Evolutionary conservation across 2,113 vertebrate species (phyloP).

Genomic region (Tachycineta bicolor): DNA sequence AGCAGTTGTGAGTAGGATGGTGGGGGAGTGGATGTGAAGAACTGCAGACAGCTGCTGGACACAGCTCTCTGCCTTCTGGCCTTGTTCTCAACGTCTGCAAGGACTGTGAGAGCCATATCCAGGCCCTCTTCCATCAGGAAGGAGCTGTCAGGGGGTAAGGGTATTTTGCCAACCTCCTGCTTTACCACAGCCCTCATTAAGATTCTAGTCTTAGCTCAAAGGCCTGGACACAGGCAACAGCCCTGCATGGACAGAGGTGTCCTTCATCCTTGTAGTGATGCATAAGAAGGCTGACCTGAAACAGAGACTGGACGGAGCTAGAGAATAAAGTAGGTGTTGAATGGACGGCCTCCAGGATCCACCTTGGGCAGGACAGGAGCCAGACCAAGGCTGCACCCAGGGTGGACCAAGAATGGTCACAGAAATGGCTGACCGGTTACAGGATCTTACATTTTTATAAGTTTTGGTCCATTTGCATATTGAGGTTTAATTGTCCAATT

Average conservation of each 20-base stretch:
- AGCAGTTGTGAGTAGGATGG: background rate
- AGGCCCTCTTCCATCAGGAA: background rate
- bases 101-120: background rate
- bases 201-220: background rate
- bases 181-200: background rate
- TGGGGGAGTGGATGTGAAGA: background rate
- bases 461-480: no score
- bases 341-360: no score
- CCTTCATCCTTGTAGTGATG: background rate
- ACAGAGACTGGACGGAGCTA: no score
- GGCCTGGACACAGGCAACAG: accelerated
- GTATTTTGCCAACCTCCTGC: background rate
- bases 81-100: background rate
- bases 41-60: background rate
- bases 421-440: no score
- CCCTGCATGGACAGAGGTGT: background rate
- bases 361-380: no score
- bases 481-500: no score
- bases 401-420: no score
- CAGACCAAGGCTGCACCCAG: no score
- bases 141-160: background rate
- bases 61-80: background rate
- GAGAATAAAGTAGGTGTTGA: no score
- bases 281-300: no score
- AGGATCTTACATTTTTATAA: no score